Evolutionary conservation across 2,888 invertebrate species (phyloP).

Genomic region (Lasioglossum vierecki): DNA sequence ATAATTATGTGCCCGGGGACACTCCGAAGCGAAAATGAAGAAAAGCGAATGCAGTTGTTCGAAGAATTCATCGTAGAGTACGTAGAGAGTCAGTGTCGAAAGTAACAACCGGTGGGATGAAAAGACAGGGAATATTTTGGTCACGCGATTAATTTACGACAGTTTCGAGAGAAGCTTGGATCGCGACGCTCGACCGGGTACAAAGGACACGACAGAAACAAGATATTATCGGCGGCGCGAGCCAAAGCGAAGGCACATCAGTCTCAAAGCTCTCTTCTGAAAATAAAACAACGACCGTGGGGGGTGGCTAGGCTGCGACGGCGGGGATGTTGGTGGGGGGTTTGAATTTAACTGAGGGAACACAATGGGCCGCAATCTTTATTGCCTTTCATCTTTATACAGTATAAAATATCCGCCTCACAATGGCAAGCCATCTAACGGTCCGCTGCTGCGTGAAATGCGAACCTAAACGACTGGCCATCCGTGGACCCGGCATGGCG

Average conservation of each 20-base stretch:
- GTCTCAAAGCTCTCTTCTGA: neutral
- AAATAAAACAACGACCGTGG: slow-evolving; percentile 26
- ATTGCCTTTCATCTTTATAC: slow-evolving; percentile 67
- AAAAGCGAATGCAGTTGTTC: too few relatives aligned
- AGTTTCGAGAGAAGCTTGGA: neutral
- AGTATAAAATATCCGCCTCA: slow-evolving; percentile 66
- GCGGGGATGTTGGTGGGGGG: neutral
- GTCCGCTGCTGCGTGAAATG: slow-evolving; percentile 74
- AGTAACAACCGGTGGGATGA: too few relatives aligned
- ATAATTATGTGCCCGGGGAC: too few relatives aligned
- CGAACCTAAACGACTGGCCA: slow-evolving; percentile 73
- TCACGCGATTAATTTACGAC: slow-evolving; percentile 4
- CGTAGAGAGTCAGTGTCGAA: too few relatives aligned
- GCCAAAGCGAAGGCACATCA: slow-evolving; percentile 13
- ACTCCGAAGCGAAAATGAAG: too few relatives aligned
- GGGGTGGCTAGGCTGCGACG: neutral
- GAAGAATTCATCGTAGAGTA: too few relatives aligned
- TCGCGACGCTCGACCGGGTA: neutral
- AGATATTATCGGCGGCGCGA: neutral
- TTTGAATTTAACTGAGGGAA: slow-evolving; percentile 54
- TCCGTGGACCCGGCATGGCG: slow-evolving; percentile 61
- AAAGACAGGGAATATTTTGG: neutral
- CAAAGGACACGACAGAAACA: neutral
- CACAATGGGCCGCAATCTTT: slow-evolving; percentile 64
- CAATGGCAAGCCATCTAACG: slow-evolving; percentile 63